Evolutionary conservation across 1,140 invertebrate genomes (phyloP).

Genomic region (Caenorhabditis brenneri): DNA sequence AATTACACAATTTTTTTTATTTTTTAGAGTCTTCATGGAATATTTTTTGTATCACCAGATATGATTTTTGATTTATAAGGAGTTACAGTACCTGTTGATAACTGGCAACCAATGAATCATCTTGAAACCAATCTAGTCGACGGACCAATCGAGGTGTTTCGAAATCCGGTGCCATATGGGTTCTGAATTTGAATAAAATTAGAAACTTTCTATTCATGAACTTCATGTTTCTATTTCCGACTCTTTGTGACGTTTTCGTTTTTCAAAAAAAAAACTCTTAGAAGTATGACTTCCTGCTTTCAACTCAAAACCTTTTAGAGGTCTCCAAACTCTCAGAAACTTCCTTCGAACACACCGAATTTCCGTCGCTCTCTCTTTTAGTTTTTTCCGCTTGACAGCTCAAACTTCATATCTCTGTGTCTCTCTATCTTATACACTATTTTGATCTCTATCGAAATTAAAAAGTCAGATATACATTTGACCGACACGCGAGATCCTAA

Average conservation of each 20-base stretch:
- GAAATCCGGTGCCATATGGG: slow-evolving; percentile 59
- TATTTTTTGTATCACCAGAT: background rate
- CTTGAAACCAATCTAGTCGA: slow-evolving; percentile 56
- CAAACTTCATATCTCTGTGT: background rate
- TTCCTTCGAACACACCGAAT: slow-evolving; percentile 29
- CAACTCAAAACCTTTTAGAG: slow-evolving; percentile 2
- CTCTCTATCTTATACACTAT: background rate
- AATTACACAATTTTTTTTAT: slow-evolving; percentile 20
- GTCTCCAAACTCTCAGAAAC: slow-evolving; percentile 27
- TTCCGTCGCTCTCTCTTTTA: background rate
- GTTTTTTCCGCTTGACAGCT: slow-evolving; percentile 36
- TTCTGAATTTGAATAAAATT: slow-evolving; percentile 29
- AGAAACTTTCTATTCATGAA: background rate
- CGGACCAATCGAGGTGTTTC: slow-evolving; percentile 55
- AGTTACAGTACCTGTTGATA: slow-evolving; percentile 51
- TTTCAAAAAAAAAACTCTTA: background rate
- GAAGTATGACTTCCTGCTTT: background rate
- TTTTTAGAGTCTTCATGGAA: background rate
- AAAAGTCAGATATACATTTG: slow-evolving; percentile 28
- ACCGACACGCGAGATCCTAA: background rate
- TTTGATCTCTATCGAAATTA: background rate
- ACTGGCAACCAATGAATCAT: slow-evolving; percentile 53
- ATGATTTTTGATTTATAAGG: background rate
- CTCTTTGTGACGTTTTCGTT: background rate
- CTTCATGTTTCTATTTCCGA: background rate